phyloP scores from a whole-genome alignment of 2,888 invertebrate genomes.

The Hirtodrosophila trivittata region DNA sequence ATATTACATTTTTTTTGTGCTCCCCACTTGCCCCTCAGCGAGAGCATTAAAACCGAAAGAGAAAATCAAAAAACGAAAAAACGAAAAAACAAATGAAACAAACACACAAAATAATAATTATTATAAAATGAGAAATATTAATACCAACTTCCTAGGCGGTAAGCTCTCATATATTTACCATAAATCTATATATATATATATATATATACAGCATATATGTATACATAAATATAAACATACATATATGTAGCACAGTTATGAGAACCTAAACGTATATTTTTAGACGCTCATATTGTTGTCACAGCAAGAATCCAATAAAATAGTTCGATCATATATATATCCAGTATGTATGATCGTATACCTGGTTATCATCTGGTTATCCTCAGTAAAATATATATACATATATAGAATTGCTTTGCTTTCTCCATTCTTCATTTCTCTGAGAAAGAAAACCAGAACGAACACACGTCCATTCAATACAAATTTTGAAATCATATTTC shows the following conservation, averaged over 20 bases:
- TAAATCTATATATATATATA: constrained; percentile 18
- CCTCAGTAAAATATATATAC: not conserved
- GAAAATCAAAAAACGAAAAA: not conserved
- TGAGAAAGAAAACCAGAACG: constrained; percentile 8
- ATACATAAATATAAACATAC: not conserved
- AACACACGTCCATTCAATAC: constrained; percentile 44
- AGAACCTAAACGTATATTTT: constrained; percentile 64
- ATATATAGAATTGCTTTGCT: not conserved
- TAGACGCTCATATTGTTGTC: constrained; percentile 49
- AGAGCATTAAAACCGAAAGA: too few relatives aligned
- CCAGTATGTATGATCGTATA: constrained; percentile 3
- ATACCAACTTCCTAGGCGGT: constrained; percentile 31
- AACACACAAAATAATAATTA: constrained; percentile 10
- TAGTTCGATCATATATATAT: constrained; percentile 3
- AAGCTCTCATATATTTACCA: constrained; percentile 24
- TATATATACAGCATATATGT: not conserved
- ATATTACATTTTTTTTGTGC: constrained; percentile 27
- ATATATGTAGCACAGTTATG: constrained; percentile 42
- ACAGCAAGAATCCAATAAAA: constrained; percentile 23
- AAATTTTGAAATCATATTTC: constrained; percentile 1
- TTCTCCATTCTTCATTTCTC: not conserved
- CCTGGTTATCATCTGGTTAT: not conserved
- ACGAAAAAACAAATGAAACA: not conserved
- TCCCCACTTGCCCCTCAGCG: constrained; percentile 2
- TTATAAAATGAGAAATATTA: constrained; percentile 24